Percentiles rank a stretch among this genome's conserved stretches.
These are phyloP conservation scores for Tetranychus piercei DNA, from an alignment of 2,888 invertebrate genomes.

Conservation along the genomic window DNA sequence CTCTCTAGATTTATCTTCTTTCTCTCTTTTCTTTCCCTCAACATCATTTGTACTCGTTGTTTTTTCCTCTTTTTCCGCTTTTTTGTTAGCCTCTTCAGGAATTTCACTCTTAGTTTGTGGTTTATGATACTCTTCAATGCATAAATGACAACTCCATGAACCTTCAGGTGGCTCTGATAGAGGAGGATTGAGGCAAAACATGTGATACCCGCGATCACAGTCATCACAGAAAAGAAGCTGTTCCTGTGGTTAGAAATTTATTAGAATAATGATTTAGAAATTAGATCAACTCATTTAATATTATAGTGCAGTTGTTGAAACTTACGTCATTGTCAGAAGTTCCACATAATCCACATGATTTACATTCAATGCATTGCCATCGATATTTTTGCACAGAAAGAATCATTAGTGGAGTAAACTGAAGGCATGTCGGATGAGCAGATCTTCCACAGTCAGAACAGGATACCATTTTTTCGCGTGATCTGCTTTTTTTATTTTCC, in stretches of 20 bases:
- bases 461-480: conserved; percentile 81
- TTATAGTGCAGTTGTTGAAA: conserved; percentile 27
- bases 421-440: conserved; percentile 94
- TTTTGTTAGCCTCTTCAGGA: no score
- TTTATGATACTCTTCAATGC: conserved; percentile 27
- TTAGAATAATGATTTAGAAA: conserved; percentile 87
- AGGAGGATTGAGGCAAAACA: conserved; percentile 92
- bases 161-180: conserved; percentile 85
- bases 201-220: conserved; percentile 70
- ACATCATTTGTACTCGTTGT: no score
- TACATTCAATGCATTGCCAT: conserved; percentile 99
- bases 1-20: no score
- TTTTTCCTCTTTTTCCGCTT: no score
- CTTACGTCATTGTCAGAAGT: conserved; percentile 96
- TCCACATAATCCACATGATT: conserved; percentile 96
- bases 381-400: conserved; percentile 94
- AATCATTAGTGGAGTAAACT: conserved; percentile 96
- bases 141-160: conserved; percentile 31
- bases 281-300: conserved; percentile 56
- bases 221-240: conserved; percentile 97
- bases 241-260: conserved; percentile 99
- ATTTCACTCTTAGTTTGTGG: not conserved
- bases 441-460: conserved; percentile 97
- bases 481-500: conserved; percentile 87
- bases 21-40: no score